Evolutionary conservation across 2,113 vertebrate species (phyloP), one percentile per base, ranked within the genome.

Genomic region (Periophthalmus modestus): DNA sequence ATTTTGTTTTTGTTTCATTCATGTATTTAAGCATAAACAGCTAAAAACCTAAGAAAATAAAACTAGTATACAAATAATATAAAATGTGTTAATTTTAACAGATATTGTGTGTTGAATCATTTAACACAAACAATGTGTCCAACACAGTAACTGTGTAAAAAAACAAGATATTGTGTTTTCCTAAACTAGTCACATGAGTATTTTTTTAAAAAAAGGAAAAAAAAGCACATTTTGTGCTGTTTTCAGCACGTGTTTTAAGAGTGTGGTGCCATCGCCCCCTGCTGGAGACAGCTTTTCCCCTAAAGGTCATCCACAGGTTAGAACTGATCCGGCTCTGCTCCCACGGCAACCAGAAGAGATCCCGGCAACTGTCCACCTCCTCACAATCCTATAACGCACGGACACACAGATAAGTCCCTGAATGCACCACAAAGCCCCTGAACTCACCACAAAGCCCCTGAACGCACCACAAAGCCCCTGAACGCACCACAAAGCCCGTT

Each of bases 271-370:
- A 80, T 68, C 82, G 84, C 76, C 78, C 78, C 84, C 59, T 16
- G 34, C 78, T 74, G 77, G 86, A 91, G 79, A 92, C 89, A 90
- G 86, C 87, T 91, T 91, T 88, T 87, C 83, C 75, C 71, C 75
- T 84, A 88, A 91, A 92, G 92, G 92, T 93, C 91, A 88, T 47
- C 78, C 72, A 80, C 85, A 75, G 90, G 90, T 81, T 82, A 77
- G 71, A 78, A 85, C 82, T 76, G 85, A 89, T 84, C 85, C 65
- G 62, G 79, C 82, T 78, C 36, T 78, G 83, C 85, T 87, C 81
- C 89, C 74, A 72, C 39, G 52, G 78, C 71, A 78, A 76, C 15
- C 75, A 78, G 66, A 36, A 72, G 77, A 71, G 72, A 84, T 28
- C 69, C 77, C 62, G 69, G 46, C 1, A 16, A 65, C 65, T 59